Percentiles rank a stretch among this genome's conserved stretches.
These are phyloP conservation scores for Melinaea menophilus DNA, from an alignment of 2,888 invertebrate species.

Conservation along the genomic window DNA sequence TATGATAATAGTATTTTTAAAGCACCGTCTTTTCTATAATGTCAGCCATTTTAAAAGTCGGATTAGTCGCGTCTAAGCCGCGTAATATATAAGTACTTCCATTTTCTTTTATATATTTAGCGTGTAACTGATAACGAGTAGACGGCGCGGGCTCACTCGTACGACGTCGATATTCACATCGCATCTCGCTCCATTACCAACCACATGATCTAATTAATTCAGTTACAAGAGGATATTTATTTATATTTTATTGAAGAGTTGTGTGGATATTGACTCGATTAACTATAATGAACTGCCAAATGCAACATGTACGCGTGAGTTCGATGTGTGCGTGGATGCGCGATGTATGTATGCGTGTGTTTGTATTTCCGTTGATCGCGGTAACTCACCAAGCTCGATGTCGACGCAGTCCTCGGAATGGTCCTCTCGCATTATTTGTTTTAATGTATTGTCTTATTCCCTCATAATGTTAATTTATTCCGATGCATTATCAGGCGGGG, in stretches of 20 bases:
- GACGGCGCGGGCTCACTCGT: slow-evolving; percentile 58
- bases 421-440: slow-evolving; percentile 41
- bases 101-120: slow-evolving; percentile 72
- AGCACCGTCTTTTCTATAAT: slow-evolving; percentile 58
- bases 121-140: slow-evolving; percentile 55
- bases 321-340: slow-evolving; percentile 30
- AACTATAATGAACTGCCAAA: slow-evolving; percentile 73
- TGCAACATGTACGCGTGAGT: slow-evolving; percentile 48
- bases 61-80: slow-evolving; percentile 65
- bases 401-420: slow-evolving; percentile 56
- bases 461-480: slow-evolving; percentile 30
- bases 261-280: slow-evolving; percentile 67
- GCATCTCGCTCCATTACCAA: slow-evolving; percentile 40
- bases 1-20: slow-evolving; percentile 61
- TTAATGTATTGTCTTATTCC: slow-evolving; percentile 28
- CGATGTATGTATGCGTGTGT: slow-evolving; percentile 31
- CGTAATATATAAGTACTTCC: slow-evolving; percentile 74
- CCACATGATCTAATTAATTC: slow-evolving; percentile 33
- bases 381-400: slow-evolving; percentile 70
- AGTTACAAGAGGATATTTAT: slow-evolving; percentile 25
- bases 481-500: slow-evolving; percentile 38
- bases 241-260: slow-evolving; percentile 50
- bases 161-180: slow-evolving; percentile 63
- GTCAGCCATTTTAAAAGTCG: slow-evolving; percentile 73
- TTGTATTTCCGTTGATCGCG: slow-evolving; percentile 55